Base-by-base conservation (phyloP, 2,888 invertebrate genomes). In the Harpalus rufipes region DNA sequence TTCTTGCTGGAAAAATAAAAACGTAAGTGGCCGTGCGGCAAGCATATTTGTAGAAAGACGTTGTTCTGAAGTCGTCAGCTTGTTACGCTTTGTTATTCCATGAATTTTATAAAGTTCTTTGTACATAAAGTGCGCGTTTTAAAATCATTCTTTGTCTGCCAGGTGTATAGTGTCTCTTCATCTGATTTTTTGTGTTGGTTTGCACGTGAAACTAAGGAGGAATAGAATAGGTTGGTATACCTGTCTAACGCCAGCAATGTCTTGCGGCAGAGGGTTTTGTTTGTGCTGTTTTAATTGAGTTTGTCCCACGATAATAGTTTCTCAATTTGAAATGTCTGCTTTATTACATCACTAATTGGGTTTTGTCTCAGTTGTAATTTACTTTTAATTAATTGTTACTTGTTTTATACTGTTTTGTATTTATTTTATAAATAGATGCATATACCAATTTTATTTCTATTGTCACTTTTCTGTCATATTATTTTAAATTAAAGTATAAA, bases 101-200 rank as follows among this genome's bases (percentile, higher is more conserved):
- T 82, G 72, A 82, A 82, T 72, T 72, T 82, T 72, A 51, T 72
- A 56, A 68, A 82, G 59, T 82, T 51, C 82, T 82, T 82, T 82
- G 82, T 68, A 74, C 72, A 82, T 58, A 82, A 72, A 82, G 59
- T 41, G 39, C 16, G 16, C 79, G 32, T 41, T 68, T 68, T 68
- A 41, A 68, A 68, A 68, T 68, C 21, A 68, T 68, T 39, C 32
- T 68, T 68, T 68, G 68, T 68, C 68, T 32, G 32, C 6, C 68
- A 68, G 32, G 68, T 68, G 68, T 63, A 32, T 32, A 68, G n/a
- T 68, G 68, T 68, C 68, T 7, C 32, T 68, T 21, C 32, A 32
- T 68, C 25, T 68, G 68, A 68, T 32, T 39, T 68, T 32, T 68
- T 68, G 68, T 51, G 44, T 51, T 32, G 32, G 12, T 18, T 18